phyloP scores from a whole-genome alignment of 2,113 vertebrate genomes.

The Alethe diademata region DNA sequence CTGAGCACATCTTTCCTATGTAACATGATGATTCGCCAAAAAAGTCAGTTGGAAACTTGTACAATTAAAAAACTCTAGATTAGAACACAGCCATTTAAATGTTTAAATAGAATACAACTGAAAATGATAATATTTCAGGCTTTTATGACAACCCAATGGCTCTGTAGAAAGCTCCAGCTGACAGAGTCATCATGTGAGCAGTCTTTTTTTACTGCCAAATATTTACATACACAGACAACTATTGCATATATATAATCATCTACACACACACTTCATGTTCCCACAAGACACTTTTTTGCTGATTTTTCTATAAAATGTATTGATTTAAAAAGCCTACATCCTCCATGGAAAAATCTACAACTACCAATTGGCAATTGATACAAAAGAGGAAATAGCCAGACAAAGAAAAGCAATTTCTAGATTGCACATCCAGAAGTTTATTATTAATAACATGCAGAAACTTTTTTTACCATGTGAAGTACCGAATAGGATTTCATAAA shows the following conservation, averaged over 20 bases:
- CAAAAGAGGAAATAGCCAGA: not conserved
- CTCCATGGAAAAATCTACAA: not conserved
- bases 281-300: not conserved
- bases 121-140: not conserved
- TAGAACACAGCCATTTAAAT: not conserved
- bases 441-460: not conserved
- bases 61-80: not conserved
- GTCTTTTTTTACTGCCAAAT: not conserved
- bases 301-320: not conserved
- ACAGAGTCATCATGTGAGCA: not conserved
- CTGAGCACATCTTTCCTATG: not conserved
- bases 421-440: not conserved
- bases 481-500: not conserved
- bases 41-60: not conserved
- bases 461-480: not conserved
- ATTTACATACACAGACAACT: not conserved
- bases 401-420: not conserved
- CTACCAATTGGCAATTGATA: not conserved
- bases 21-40: not conserved
- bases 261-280: not conserved
- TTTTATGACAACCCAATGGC: not conserved
- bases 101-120: not conserved
- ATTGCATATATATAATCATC: not conserved
- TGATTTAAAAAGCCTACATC: not conserved
- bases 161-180: not conserved